phyloP scores from a whole-genome alignment of 1,140 invertebrate species.

The Drosophila tropicalis region DNA sequence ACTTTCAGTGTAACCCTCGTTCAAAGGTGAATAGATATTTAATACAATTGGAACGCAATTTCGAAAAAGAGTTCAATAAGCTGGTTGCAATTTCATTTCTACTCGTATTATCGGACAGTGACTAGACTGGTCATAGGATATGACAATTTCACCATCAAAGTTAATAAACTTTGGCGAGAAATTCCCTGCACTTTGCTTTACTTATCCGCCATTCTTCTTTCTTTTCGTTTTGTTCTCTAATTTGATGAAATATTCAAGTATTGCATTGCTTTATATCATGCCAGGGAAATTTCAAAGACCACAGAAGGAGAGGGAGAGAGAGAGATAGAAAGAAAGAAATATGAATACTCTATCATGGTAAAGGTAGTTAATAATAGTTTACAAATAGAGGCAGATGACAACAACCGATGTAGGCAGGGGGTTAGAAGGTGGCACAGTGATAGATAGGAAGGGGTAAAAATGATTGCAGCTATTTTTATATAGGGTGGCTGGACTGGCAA shows the following conservation, averaged over 20 bases:
- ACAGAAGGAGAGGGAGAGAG: conserved; percentile 13
- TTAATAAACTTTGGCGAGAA: not conserved
- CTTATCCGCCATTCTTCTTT: not conserved
- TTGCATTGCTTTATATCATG: conserved; percentile 63
- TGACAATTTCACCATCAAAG: conserved; percentile 2
- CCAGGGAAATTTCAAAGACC: conserved; percentile 55
- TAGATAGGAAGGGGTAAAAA: conserved; percentile 42
- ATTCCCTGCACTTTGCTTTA: not conserved
- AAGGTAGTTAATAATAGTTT: conserved; percentile 78
- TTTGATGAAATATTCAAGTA: conserved; percentile 28
- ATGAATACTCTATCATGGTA: conserved; percentile 58
- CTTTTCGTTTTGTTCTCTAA: not conserved
- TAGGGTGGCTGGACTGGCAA: conserved; percentile 12
- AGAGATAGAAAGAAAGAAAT: conserved; percentile 16
- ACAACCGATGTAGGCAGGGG: conserved; percentile 10
- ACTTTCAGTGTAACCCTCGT: not conserved
- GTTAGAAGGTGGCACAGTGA: conserved; percentile 7
- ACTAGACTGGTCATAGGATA: not conserved
- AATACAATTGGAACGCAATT: conserved; percentile 2
- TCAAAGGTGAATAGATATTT: not conserved
- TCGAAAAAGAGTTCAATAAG: conserved; percentile 1
- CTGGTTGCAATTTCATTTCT: conserved; percentile 4
- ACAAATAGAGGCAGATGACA: conserved; percentile 79
- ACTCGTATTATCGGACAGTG: not conserved
- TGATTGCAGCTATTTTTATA: conserved; percentile 56